These are phyloP conservation scores for Phyllostomus discolor DNA, from an alignment of 2,113 vertebrate genomes.

Conservation along the genomic window DNA sequence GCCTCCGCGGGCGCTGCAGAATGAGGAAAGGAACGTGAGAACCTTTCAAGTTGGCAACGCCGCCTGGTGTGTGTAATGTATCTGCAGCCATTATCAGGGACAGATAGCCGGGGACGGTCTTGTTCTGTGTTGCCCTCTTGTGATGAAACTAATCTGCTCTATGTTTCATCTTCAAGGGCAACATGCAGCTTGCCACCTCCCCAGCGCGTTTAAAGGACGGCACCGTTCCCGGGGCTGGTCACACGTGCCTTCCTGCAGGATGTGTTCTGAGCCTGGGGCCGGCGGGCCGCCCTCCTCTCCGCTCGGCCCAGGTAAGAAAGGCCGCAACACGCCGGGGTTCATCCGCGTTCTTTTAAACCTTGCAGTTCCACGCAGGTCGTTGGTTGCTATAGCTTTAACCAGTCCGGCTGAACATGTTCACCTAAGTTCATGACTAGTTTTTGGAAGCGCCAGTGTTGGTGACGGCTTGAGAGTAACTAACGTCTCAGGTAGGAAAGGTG, in stretches of 20 bases:
- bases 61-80: not conserved
- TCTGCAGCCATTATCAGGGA: not conserved
- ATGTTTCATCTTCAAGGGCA: constrained; percentile 59
- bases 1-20: not conserved
- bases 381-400: not conserved
- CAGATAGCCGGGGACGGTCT: not conserved
- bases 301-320: constrained; percentile 19
- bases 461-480: not conserved
- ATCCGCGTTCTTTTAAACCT: fast-evolving
- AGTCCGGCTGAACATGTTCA: too few species aligned
- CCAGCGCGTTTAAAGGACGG: not conserved
- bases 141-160: constrained; percentile 3
- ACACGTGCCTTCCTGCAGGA: not conserved
- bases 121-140: not conserved
- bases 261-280: not conserved
- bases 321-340: not conserved
- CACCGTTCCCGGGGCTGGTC: not conserved
- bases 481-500: not conserved
- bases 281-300: fast-evolving
- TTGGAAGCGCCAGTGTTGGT: not conserved
- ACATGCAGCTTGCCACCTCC: not conserved
- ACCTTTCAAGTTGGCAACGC: not conserved
- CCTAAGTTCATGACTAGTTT: not conserved
- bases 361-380: not conserved
- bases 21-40: not conserved